Conservation (phyloP, 2,888 invertebrate species). For the Tupiocoris notatus region DNA sequence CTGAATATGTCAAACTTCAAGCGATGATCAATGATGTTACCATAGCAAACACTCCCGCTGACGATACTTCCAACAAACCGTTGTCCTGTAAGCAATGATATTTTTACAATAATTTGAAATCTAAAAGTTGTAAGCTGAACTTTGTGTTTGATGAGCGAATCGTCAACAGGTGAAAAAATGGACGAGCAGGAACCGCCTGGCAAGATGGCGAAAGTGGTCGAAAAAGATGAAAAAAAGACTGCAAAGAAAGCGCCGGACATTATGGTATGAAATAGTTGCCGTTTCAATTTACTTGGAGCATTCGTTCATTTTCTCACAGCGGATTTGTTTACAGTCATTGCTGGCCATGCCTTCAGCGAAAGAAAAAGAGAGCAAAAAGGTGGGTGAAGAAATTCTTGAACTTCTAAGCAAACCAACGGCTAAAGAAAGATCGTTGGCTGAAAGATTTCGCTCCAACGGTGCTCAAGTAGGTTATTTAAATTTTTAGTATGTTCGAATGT, state of each 20-base stretch:
- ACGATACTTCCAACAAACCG: neutral
- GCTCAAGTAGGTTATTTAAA: no score
- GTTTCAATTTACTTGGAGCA: slow-evolving; percentile 10
- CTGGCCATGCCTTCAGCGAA: slow-evolving; percentile 90
- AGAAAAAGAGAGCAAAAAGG: slow-evolving; percentile 91
- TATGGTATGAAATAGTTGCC: slow-evolving; percentile 57
- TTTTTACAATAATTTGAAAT: no score
- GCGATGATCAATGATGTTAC: slow-evolving; percentile 56
- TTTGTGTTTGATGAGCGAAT: no score
- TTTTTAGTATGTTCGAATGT: no score
- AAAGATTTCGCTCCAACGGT: slow-evolving; percentile 92
- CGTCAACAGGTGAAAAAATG: slow-evolving; percentile 17
- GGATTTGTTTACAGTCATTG: slow-evolving; percentile 62
- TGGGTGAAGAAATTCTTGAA: slow-evolving; percentile 93
- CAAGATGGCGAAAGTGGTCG: slow-evolving; percentile 57
- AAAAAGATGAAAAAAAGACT: slow-evolving; percentile 62
- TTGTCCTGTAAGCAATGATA: no score
- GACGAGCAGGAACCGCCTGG: slow-evolving; percentile 50
- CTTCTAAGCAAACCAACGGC: slow-evolving; percentile 92
- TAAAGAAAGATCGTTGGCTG: slow-evolving; percentile 91
- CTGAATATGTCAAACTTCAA: slow-evolving; percentile 61
- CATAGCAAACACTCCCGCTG: slow-evolving; percentile 29
- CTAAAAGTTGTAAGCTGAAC: no score
- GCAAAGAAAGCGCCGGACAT: slow-evolving; percentile 65
- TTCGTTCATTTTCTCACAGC: no score